phyloP scores from a whole-genome alignment of 2,113 vertebrate species.

The Synodontis membranacea region DNA sequence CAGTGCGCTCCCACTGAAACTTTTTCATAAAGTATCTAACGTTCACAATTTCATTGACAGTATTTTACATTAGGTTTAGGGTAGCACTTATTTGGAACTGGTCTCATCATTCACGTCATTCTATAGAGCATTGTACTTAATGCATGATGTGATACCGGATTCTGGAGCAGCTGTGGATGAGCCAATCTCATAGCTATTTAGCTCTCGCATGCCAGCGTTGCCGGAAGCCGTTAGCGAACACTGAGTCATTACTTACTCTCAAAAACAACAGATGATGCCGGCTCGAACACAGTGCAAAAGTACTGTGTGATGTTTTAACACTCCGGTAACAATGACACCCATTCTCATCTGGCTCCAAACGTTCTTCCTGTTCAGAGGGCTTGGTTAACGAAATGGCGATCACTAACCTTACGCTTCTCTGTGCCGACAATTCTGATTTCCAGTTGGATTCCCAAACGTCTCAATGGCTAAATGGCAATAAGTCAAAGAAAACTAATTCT shows the following conservation, averaged over 20 bases:
- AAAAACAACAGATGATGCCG: conserved; percentile 32
- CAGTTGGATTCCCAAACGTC: not conserved
- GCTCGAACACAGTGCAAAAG: conserved; percentile 4
- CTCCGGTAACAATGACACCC: not conserved
- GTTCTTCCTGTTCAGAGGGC: not conserved
- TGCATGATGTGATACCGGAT: not conserved
- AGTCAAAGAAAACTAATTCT: not conserved
- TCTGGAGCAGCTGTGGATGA: not conserved
- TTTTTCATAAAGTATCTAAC: not conserved
- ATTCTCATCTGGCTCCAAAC: not conserved
- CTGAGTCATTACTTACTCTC: conserved; percentile 40
- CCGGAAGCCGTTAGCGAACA: conserved; percentile 24
- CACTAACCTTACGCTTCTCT: not conserved
- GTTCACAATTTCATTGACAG: not conserved
- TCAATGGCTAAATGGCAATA: not conserved
- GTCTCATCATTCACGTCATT: not conserved
- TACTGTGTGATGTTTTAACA: conserved; percentile 18
- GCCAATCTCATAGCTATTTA: conserved; percentile 1
- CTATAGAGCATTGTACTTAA: not conserved
- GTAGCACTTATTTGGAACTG: not conserved
- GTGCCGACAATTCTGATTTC: not conserved
- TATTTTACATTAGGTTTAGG: not conserved
- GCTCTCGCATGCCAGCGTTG: not conserved
- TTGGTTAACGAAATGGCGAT: not conserved
- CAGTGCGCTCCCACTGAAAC: no score